phyloP scores from a whole-genome alignment of 1,140 invertebrate species.

The Coboldia fuscipes region DNA sequence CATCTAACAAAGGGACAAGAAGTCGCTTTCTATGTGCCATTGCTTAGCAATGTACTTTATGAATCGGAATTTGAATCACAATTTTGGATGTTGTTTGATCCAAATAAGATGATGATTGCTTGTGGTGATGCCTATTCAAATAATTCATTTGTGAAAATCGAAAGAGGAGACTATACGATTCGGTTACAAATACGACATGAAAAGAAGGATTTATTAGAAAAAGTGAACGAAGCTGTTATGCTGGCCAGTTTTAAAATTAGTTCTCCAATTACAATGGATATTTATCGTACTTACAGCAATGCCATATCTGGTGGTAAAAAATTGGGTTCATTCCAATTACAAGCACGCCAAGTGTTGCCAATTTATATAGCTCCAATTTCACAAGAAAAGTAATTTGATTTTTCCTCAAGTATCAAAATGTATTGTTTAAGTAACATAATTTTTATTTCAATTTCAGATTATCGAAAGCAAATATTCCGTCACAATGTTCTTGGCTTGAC shows the following conservation, averaged over 20 bases:
- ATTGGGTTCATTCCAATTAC: conserved; percentile 34
- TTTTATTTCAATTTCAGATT: conserved; percentile 3
- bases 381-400: conserved; percentile 42
- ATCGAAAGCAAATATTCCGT: conserved; percentile 14
- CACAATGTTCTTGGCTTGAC: conserved; percentile 12
- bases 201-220: conserved; percentile 66
- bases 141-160: conserved; percentile 61
- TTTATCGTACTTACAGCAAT: conserved; percentile 49
- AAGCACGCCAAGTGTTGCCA: conserved; percentile 36
- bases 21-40: conserved; percentile 39
- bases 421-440: conserved; percentile 3
- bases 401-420: conserved; percentile 3
- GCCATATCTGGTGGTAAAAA: conserved; percentile 59
- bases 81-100: conserved; percentile 88
- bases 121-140: conserved; percentile 78
- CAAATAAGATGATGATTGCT: conserved; percentile 70
- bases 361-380: conserved; percentile 53
- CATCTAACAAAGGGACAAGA: conserved; percentile 63
- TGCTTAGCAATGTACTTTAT: conserved; percentile 74
- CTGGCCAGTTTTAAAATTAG: conserved; percentile 56
- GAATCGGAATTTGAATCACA: conserved; percentile 90
- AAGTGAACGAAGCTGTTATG: conserved; percentile 53
- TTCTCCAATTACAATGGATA: conserved; percentile 46
- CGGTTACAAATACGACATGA: conserved; percentile 77
- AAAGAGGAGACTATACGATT: conserved; percentile 88